Percentiles rank a stretch among this genome's conserved stretches.
Evolutionary conservation across 2,888 invertebrate species (phyloP).

Genomic region (Digitonthophagus gazella): DNA sequence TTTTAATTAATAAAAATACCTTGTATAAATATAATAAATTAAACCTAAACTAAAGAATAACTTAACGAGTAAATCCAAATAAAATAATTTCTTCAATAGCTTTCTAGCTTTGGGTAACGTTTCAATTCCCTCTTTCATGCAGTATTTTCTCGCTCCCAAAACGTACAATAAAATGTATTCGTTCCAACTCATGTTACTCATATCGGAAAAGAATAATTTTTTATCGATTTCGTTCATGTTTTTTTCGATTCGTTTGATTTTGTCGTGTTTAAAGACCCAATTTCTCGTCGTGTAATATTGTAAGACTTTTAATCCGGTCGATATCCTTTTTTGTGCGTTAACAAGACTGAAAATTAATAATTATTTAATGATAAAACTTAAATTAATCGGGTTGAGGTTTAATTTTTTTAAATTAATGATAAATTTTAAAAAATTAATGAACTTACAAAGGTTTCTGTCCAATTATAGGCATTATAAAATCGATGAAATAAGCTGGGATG

Average conservation of each 20-base stretch:
- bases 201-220: slow-evolving; percentile 53
- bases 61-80: no score
- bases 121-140: slow-evolving; percentile 80
- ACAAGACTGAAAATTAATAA: slow-evolving; percentile 70
- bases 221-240: slow-evolving; percentile 62
- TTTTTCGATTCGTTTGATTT: slow-evolving; percentile 60
- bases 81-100: slow-evolving; percentile 57
- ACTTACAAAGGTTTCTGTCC: slow-evolving; percentile 83
- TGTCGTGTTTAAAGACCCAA: slow-evolving; percentile 78
- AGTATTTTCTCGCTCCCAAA: slow-evolving; percentile 80
- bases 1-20: no score
- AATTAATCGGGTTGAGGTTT: not conserved
- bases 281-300: slow-evolving; percentile 89
- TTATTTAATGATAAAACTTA: no score
- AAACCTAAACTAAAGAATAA: no score
- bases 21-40: no score
- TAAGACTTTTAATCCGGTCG: slow-evolving; percentile 74
- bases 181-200: slow-evolving; percentile 42
- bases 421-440: slow-evolving; percentile 49
- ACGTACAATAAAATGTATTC: slow-evolving; percentile 75
- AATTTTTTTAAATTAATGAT: not conserved
- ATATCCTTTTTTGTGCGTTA: slow-evolving; percentile 70
- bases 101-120: slow-evolving; percentile 71
- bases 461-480: slow-evolving; percentile 71
- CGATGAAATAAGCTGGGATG: slow-evolving; percentile 79